Conservation (phyloP, 2,113 vertebrate genomes). For the Thymallus thymallus region DNA sequence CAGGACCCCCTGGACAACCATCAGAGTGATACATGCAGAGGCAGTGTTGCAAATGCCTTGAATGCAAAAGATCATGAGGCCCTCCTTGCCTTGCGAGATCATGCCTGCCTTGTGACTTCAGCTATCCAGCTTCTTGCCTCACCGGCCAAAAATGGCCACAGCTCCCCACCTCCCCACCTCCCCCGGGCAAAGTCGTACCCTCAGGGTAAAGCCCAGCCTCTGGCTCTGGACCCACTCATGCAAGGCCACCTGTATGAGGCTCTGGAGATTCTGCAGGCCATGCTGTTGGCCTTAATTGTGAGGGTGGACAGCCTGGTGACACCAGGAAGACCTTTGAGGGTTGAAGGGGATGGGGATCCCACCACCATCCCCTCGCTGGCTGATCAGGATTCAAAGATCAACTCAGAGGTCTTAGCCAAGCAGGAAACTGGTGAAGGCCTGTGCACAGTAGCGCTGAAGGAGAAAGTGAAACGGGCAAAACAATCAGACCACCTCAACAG, state of each 20-base stretch:
- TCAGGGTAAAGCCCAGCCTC: slow-evolving; percentile 65
- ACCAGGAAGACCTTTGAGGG: slow-evolving; percentile 72
- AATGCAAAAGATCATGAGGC: slow-evolving; percentile 75
- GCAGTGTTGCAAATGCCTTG: slow-evolving; percentile 49
- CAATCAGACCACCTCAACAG: slow-evolving; percentile 24
- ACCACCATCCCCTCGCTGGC: slow-evolving; percentile 66
- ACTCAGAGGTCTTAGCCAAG: slow-evolving; percentile 4
- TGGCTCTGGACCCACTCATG: slow-evolving; percentile 37
- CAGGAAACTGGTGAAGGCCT: slow-evolving; percentile 44
- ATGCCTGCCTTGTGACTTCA: slow-evolving; percentile 82
- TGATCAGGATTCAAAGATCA: slow-evolving; percentile 62
- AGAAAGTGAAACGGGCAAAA: slow-evolving; percentile 42
- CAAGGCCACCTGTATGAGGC: slow-evolving; percentile 82
- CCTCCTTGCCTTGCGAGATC: slow-evolving; percentile 82
- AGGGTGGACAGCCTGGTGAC: slow-evolving; percentile 80
- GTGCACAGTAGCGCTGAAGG: slow-evolving; percentile 66
- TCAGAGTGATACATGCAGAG: slow-evolving; percentile 46
- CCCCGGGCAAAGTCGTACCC: slow-evolving; percentile 60
- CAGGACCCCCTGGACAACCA: slow-evolving; percentile 57
- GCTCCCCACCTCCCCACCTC: slow-evolving; percentile 22
- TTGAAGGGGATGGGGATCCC: slow-evolving; percentile 69
- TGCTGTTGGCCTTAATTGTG: slow-evolving; percentile 80
- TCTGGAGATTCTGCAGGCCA: slow-evolving; percentile 82
- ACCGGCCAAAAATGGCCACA: slow-evolving; percentile 63
- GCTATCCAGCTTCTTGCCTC: slow-evolving; percentile 83